These are phyloP conservation scores for Labeo catla DNA, from an alignment of 2,113 vertebrate species.

Conservation along the genomic window DNA sequence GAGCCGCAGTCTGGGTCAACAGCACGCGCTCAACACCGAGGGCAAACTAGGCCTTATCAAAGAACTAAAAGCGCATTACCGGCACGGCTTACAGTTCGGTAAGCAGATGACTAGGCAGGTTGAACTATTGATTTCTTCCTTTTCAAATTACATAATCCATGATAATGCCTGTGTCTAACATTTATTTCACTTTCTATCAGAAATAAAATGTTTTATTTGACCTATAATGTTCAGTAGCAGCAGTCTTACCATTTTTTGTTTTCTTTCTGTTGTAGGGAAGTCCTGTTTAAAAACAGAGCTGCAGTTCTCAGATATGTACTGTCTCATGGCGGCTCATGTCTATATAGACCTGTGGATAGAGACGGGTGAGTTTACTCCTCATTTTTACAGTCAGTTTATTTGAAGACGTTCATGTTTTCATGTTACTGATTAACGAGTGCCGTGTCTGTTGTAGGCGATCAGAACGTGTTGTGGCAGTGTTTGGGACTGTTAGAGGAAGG, in stretches of 20 bases:
- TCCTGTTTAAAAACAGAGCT: conserved; percentile 94
- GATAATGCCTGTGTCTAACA: not conserved
- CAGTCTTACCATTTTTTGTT: not conserved
- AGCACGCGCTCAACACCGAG: conserved; percentile 80
- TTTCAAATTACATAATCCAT: not conserved
- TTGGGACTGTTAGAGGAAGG: conserved; percentile 89
- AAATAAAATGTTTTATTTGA: not conserved
- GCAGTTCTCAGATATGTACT: conserved; percentile 97
- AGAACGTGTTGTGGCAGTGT: conserved; percentile 85
- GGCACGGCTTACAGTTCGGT: conserved; percentile 92
- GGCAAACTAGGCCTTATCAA: conserved; percentile 83
- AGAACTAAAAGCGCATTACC: conserved; percentile 90
- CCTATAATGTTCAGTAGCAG: not conserved
- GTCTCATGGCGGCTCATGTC: conserved; percentile 93
- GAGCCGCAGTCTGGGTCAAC: conserved; percentile 86
- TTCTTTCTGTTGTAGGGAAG: conserved; percentile 74
- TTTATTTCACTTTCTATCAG: not conserved
- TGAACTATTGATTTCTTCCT: not conserved
- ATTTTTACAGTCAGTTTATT: not conserved
- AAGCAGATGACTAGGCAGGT: conserved; percentile 61
- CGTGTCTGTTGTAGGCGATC: conserved; percentile 79
- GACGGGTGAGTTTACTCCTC: conserved; percentile 76
- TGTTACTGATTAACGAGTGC: conserved; percentile 1
- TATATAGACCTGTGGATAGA: conserved; percentile 92
- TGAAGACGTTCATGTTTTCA: not conserved